Base-by-base conservation (phyloP, 2,888 invertebrate species). In the Rotaria macrura region DNA sequence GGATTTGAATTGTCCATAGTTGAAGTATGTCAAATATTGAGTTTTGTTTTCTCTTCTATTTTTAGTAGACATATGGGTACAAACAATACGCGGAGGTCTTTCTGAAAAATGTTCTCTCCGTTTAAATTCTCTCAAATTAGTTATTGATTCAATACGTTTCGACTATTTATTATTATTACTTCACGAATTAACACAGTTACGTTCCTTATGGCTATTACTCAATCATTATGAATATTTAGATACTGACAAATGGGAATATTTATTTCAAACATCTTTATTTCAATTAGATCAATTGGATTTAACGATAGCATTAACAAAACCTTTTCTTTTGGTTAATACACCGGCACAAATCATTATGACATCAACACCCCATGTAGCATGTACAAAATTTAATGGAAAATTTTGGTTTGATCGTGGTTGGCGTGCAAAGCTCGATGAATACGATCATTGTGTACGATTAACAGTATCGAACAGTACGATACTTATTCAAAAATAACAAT, bases 261-360 rank as follows among this genome's bases (percentile, higher is more conserved):
- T 65, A 29, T 65, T 65, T 65, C 65, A 65, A 65, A 65, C 65
- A 29, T 65, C 65, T 1, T 65, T 65, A 65, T 3, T 34, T 20
- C 65, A 65, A 65, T 65, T 65, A 65, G 65, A 65, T 65, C 65
- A 65, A 34, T 34, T 65, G 17, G 65, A 65, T 65, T 65, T 65
- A 65, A 65, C 65, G 7, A 65, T 65, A 7, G 65, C 65, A 3
- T 65, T 65, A 20, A 65, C 65, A 20, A 65, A 65, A 34, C 65
- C 65, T 17, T 65, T 65, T 65, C 20, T 20, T 34, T 65, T 34
- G 4, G 12, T 34, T 17, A 65, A 34, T 65, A 34, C 65, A 34
- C 65, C 29, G 10, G 34, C 17, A 17, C 65, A 65, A 65, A 20
- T 65, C 1, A 0, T 65, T 29, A 65, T 65, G 65, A 20, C 38